Base-by-base conservation (phyloP, 2,113 vertebrate genomes). In the Ophiodon elongatus region DNA sequence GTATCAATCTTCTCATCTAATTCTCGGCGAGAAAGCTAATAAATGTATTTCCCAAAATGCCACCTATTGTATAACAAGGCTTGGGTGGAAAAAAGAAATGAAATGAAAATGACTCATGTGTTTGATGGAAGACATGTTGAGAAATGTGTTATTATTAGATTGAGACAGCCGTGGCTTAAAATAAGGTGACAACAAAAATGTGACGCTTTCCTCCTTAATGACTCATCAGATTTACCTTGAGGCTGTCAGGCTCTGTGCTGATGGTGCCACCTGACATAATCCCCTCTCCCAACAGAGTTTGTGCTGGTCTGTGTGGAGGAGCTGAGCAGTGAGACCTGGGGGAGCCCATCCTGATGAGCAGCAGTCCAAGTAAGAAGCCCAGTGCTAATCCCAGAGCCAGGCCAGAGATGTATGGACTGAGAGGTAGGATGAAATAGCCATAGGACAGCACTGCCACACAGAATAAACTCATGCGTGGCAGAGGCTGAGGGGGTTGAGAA, bases 331-430 rank as follows among this genome's bases (percentile, higher is more conserved):
- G 73, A 33, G 68, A 64, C 65, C 75, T 93, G 0, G 92, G 92
- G 41, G 93, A 81, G 65, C 96, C 92, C 74, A 97, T 89, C 39
- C 92, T 93, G 52, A 98, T 45, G 43, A 96, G 88, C 21, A 97
- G 88, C 76, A 98, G 94, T 78, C 96, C 97, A 3, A 97, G 80
- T 67, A 97, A 66, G 75, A 98, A 95, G 35, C 97, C 97, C 2
- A 95, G 73, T 6, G 94, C 88, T 71, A 97, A 80, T 4, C 97
- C 97, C 73, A 97, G 69, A 77, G 95, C 95, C 79, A 97, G 94
- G 25, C 97, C 97, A 0, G 96, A 96, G 8, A 96, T 69, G 52
- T 97, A 98, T 15, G 96, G 87, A 0, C 96, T 96, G 68, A 97
- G 92, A 1, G 97, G 97, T 41, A 97, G 88, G 59, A 96, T 91